phyloP scores from a whole-genome alignment of 2,797 vertebrate genomes.

The Cygnus olor region DNA sequence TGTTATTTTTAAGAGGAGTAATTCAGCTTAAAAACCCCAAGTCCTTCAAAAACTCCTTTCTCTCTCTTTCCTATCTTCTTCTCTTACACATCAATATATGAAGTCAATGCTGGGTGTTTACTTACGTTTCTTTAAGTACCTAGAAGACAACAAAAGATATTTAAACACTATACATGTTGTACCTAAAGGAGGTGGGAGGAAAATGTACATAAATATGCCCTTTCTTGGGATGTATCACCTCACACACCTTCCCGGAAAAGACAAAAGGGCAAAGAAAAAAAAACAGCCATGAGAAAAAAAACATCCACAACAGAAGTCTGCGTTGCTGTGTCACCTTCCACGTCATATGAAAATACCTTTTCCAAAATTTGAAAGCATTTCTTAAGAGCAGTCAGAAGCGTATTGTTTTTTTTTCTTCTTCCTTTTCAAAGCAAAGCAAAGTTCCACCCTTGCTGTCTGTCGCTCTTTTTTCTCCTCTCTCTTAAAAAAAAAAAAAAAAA shows the following conservation, averaged over 20 bases:
- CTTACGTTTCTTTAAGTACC: slow-evolving; percentile 48
- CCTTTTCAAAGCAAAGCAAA: slow-evolving; percentile 76
- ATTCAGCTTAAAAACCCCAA: not conserved
- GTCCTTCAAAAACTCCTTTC: not conserved
- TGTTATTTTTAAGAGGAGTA: not conserved
- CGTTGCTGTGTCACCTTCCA: slow-evolving; percentile 37
- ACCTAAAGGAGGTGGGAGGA: not conserved
- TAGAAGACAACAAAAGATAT: slow-evolving; percentile 28
- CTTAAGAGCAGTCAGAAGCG: slow-evolving; percentile 60
- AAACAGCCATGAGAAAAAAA: not conserved
- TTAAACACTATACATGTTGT: not conserved
- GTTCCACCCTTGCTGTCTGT: slow-evolving; percentile 71
- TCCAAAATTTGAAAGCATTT: slow-evolving; percentile 71
- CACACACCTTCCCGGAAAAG: slow-evolving; percentile 40
- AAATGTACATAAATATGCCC: slow-evolving; percentile 15
- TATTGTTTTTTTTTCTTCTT: slow-evolving; percentile 36
- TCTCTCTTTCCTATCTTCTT: not conserved
- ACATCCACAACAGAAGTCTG: not conserved
- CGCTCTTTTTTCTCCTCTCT: not conserved
- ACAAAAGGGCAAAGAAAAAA: slow-evolving; percentile 6
- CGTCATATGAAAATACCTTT: slow-evolving; percentile 64
- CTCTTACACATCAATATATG: not conserved
- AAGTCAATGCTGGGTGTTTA: slow-evolving; percentile 4
- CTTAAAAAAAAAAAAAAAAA: slow-evolving; percentile 15
- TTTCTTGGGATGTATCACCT: slow-evolving; percentile 32